Percentiles rank a stretch among this genome's conserved stretches.
phyloP scores from a whole-genome alignment of 2,113 vertebrate genomes.

The Castor canadensis region DNA sequence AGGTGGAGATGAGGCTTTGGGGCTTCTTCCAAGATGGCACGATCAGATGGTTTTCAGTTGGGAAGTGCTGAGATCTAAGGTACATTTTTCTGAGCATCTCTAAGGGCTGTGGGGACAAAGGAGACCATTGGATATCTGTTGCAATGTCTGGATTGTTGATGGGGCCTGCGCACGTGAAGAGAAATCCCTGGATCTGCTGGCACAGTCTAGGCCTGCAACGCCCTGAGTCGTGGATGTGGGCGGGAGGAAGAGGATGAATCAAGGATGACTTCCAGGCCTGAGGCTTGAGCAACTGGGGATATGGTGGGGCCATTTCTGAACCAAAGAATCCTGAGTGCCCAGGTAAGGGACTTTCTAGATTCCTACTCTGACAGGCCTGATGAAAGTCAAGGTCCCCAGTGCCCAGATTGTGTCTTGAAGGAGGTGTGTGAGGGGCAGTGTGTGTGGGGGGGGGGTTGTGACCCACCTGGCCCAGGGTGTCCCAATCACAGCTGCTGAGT shows the following conservation, averaged over 20 bases:
- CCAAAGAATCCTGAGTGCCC: not conserved
- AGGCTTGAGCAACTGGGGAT: not conserved
- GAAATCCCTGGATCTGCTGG: not conserved
- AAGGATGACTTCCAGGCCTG: not conserved
- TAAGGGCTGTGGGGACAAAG: too few species aligned
- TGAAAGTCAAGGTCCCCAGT: not conserved
- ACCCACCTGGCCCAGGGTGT: not conserved
- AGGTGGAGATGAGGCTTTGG: not conserved
- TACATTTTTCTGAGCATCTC: not conserved
- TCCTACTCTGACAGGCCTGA: too few species aligned
- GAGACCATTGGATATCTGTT: not conserved
- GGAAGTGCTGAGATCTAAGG: not conserved
- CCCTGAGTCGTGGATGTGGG: not conserved
- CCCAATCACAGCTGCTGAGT: not conserved
- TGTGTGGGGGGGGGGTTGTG: not conserved
- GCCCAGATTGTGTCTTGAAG: not conserved
- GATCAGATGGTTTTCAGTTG: not conserved
- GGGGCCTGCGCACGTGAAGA: not conserved
- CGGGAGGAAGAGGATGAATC: not conserved
- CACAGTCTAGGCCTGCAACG: not conserved
- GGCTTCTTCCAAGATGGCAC: not conserved
- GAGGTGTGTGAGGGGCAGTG: not conserved
- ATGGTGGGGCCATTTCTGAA: not conserved
- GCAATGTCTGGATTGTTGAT: rapidly evolving
- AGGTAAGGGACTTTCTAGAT: not conserved